These are phyloP conservation scores for Corythaixoides concolor DNA, from an alignment of 2,113 vertebrate genomes.

Conservation along the genomic window DNA sequence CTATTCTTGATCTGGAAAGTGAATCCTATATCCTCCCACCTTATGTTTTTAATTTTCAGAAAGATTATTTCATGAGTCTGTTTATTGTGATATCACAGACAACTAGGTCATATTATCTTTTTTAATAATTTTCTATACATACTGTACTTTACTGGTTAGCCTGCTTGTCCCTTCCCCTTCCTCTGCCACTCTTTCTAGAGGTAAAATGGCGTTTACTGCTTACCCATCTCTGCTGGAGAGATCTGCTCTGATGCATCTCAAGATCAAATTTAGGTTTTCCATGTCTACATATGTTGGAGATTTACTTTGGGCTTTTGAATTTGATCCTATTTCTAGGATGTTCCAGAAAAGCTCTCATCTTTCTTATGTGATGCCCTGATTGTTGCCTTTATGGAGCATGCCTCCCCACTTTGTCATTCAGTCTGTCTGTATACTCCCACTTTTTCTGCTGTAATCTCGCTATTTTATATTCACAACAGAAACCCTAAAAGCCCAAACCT, in stretches of 20 bases:
- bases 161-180: not conserved
- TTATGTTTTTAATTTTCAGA: not conserved
- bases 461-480: not conserved
- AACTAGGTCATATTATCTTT: not conserved
- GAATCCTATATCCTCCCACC: not conserved
- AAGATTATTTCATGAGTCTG: not conserved
- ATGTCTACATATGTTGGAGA: not conserved
- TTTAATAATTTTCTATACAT: not conserved
- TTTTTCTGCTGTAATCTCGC: not conserved
- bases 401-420: not conserved
- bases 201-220: not conserved
- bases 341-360: not conserved
- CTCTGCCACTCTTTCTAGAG: not conserved
- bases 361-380: not conserved
- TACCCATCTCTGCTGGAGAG: not conserved
- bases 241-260: not conserved
- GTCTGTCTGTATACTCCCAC: not conserved
- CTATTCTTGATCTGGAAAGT: not conserved
- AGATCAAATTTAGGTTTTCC: not conserved
- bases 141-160: not conserved
- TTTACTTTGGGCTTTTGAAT: not conserved
- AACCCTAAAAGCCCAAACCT: not conserved
- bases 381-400: not conserved
- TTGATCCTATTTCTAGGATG: not conserved
- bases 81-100: not conserved